Base-by-base conservation (phyloP, 2,888 invertebrate genomes). In the Drosophila robusta region DNA sequence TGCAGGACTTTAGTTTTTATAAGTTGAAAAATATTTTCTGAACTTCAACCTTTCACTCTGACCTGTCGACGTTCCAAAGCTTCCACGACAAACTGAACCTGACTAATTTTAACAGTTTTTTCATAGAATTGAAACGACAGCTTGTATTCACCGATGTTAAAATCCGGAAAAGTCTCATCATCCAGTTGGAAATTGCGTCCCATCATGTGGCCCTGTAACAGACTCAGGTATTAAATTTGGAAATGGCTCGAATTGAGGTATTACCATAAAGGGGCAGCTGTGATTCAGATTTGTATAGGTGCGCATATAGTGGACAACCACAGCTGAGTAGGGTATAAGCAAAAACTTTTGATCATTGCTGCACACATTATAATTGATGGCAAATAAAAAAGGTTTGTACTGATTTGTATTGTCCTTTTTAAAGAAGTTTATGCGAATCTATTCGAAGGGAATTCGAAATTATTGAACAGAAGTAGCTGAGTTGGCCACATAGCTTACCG, bases 261-360 rank as follows among this genome's bases (percentile, higher is more conserved):
- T 4, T 46, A 69, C 70, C 44, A 14, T 16, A 41, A 8, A 78
- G 0, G 77, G 77, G 12, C 77, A 78, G 14, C 45, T 56, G 9
- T 78, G 75, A 46, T 76, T 76, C 0, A 77, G n/a, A 34, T 77
- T 77, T 0, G 77, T 49, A 8, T 68, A 60, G 0, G 29, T 41
- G 4, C 50, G 39, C 9, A 67, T 11, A 0, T 51, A 45, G 0
- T n/a, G 3, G 3, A 62, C 4, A 11, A 67, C 22, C 1, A 36
- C 0, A 0, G 29, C 4, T 22, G 14, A 45, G 0, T 18, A 67
- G 0, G 75, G 52, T 14, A 67, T 12, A 3, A 54, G 16, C 0
- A 26, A 9, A 39, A 24, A 46, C 14, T 24, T 63, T 1, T 22
- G 1, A 22, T 51, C 41, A 11, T 32, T 1, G 4, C 42, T 36